A percentile compares a stretch with the other conserved stretches of the same genome.
phyloP scores from a whole-genome alignment of 2,888 invertebrate genomes.

The Eretmocerus hayati region DNA sequence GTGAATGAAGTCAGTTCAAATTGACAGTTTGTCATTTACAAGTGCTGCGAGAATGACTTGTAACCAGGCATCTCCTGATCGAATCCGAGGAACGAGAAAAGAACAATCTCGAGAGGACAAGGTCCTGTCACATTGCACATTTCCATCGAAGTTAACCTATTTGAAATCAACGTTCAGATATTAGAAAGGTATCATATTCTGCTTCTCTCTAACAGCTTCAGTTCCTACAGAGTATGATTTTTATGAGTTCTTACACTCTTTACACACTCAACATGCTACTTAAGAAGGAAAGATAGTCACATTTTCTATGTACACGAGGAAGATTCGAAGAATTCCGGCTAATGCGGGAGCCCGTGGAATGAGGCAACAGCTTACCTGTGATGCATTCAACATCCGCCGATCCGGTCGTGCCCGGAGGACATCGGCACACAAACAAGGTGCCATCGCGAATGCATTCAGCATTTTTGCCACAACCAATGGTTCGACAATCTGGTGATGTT shows the following conservation, averaged over 20 bases:
- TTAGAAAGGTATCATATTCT: too few relatives aligned
- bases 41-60: too few relatives aligned
- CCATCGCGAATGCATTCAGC: conserved; percentile 83
- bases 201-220: too few relatives aligned
- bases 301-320: conserved; percentile 42
- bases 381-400: conserved; percentile 66
- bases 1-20: too few relatives aligned
- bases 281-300: conserved; percentile 38
- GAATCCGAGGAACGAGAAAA: too few relatives aligned
- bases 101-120: too few relatives aligned
- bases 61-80: too few relatives aligned
- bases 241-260: conserved; percentile 19
- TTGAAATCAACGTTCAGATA: too few relatives aligned
- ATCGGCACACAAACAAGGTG: conserved; percentile 75
- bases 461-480: conserved; percentile 75
- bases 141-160: too few relatives aligned
- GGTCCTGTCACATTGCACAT: too few relatives aligned
- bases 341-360: conserved; percentile 28
- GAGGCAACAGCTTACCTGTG: conserved; percentile 49
- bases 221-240: conserved; percentile 34
- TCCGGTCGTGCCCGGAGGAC: conserved; percentile 68
- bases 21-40: too few relatives aligned
- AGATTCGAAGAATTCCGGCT: too few relatives aligned
- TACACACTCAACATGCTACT: conserved; percentile 7
- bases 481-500: conserved; percentile 65